Evolutionary conservation across 1,140 invertebrate genomes (phyloP).

Genomic region (Drosophila willistoni): DNA sequence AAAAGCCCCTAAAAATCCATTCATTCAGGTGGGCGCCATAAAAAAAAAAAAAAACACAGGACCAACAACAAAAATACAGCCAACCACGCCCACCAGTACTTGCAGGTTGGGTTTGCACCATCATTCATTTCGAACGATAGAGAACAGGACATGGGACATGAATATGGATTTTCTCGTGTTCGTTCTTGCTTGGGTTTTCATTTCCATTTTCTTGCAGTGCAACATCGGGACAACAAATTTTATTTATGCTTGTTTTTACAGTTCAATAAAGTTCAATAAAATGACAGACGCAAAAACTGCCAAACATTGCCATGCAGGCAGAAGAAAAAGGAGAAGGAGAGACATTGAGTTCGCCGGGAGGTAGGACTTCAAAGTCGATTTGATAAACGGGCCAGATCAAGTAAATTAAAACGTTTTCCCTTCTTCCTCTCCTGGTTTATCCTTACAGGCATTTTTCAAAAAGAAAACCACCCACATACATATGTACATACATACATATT

Average conservation of each 20-base stretch:
- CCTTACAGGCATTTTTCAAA: constrained; percentile 26
- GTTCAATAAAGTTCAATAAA: constrained; percentile 78
- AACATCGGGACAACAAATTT: constrained; percentile 31
- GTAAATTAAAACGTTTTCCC: constrained; percentile 54
- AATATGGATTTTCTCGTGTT: constrained; percentile 13
- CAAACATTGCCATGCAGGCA: constrained; percentile 16
- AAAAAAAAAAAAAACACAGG: constrained; percentile 54
- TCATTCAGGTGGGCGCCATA: constrained; percentile 58
- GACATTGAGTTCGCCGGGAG: background rate
- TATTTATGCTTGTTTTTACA: constrained; percentile 69
- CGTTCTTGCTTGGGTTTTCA: background rate
- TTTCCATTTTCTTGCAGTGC: constrained; percentile 29
- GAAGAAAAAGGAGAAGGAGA: background rate
- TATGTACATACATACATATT: too few relatives aligned
- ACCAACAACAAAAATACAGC: constrained; percentile 21
- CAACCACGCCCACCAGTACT: background rate
- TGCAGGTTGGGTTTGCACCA: background rate
- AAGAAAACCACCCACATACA: constrained; percentile 13
- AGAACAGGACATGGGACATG: constrained; percentile 2
- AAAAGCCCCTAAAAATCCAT: constrained; percentile 65
- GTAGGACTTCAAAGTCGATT: constrained; percentile 1
- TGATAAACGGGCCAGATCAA: constrained; percentile 51
- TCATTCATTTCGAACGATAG: constrained; percentile 12
- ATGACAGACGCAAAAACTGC: constrained; percentile 40
- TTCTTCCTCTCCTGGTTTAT: background rate